A percentile compares a stretch with the other conserved stretches of the same genome.
Evolutionary conservation across 2,888 invertebrate genomes (phyloP).

Genomic region (Rhagonycha lutea): DNA sequence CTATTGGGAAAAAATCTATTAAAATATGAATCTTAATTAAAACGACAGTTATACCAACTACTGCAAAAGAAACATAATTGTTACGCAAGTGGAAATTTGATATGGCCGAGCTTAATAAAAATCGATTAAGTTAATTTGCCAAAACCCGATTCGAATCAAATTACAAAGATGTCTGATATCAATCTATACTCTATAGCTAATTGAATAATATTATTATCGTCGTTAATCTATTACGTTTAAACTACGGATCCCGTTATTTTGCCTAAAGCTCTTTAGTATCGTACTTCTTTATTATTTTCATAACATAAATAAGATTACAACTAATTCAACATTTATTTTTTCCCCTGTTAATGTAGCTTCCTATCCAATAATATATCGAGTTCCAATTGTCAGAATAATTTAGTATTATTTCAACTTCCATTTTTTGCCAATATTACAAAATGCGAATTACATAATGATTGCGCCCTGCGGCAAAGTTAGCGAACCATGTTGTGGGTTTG

Average conservation of each 20-base stretch:
- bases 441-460: neutral
- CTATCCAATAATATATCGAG: neutral
- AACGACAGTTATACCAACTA: neutral
- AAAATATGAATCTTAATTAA: neutral
- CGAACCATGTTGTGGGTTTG: neutral
- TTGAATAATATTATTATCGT: neutral
- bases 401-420: neutral
- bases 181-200: neutral
- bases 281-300: neutral
- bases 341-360: neutral
- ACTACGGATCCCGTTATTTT: neutral
- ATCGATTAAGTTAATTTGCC: neutral
- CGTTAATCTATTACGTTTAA: neutral
- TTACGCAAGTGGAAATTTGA: neutral
- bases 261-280: neutral
- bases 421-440: neutral
- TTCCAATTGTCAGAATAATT: too few species aligned
- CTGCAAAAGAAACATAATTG: neutral
- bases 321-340: neutral
- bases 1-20: neutral
- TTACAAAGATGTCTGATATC: neutral
- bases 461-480: neutral
- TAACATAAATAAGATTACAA: neutral
- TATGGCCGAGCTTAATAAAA: neutral
- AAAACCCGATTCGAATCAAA: neutral